Conservation (phyloP, 2,113 vertebrate species). For the Alethe castanea region DNA sequence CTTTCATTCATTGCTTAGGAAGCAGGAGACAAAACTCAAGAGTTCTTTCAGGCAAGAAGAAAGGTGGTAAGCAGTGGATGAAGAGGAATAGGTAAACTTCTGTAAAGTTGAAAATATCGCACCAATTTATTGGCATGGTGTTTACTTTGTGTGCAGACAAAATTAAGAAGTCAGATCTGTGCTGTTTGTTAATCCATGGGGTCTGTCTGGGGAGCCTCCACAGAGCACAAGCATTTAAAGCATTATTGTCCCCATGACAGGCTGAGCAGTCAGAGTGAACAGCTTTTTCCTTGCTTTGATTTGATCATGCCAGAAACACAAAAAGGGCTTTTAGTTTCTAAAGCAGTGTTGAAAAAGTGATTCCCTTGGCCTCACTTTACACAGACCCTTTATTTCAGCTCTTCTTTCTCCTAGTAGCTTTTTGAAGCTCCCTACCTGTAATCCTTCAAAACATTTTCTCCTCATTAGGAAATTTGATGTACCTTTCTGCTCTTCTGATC, state of each 20-base stretch:
- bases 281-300: neutral
- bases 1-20: neutral
- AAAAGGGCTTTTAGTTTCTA: neutral
- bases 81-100: neutral
- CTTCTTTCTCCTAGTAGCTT: neutral
- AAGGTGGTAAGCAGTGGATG: neutral
- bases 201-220: neutral
- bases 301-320: neutral
- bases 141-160: neutral
- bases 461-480: neutral
- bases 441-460: neutral
- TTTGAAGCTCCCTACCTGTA: neutral
- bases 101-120: neutral
- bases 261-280: neutral
- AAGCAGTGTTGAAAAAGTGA: neutral
- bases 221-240: neutral
- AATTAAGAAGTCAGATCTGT: neutral
- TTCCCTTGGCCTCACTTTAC: neutral
- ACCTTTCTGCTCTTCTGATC: neutral
- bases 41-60: neutral
- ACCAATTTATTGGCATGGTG: neutral
- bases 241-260: neutral
- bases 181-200: neutral
- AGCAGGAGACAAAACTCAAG: neutral
- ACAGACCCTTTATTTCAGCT: neutral